A percentile compares a stretch with the other conserved stretches of the same genome.
Conservation (phyloP, 2,888 invertebrate species). For the Conops quadrifasciatus region DNA sequence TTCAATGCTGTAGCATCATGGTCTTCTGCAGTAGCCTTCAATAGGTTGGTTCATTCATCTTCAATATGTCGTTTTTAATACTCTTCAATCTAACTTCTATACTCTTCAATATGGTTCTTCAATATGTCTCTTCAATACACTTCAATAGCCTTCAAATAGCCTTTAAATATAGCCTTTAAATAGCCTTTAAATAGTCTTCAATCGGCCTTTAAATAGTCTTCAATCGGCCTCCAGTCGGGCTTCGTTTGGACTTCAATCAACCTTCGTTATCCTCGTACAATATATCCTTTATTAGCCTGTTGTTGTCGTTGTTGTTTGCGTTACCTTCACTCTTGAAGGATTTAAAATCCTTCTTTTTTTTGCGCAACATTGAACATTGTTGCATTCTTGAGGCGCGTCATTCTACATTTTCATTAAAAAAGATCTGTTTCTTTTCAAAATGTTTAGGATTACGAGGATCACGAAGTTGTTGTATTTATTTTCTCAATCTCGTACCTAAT, state of each 20-base stretch:
- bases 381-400: neutral
- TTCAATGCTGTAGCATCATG: too few species aligned
- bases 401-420: too few species aligned
- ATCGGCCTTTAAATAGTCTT: too few species aligned
- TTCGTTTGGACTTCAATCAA: neutral
- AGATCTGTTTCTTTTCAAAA: too few species aligned
- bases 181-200: too few species aligned
- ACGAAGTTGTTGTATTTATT: neutral
- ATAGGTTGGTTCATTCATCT: too few species aligned
- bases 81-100: constrained; percentile 2
- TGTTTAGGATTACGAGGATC: neutral
- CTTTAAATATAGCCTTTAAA: too few species aligned
- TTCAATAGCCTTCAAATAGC: too few species aligned
- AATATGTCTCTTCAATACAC: neutral
- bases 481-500: neutral
- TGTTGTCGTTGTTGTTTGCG: constrained; percentile 23
- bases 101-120: constrained; percentile 4
- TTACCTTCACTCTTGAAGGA: constrained; percentile 13
- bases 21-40: too few species aligned
- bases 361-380: constrained; percentile 34
- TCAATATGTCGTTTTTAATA: neutral
- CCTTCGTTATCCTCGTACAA: constrained; percentile 21
- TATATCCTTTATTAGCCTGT: constrained; percentile 15
- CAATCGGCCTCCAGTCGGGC: too few species aligned
- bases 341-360: constrained; percentile 22